phyloP scores from a whole-genome alignment of 2,888 invertebrate genomes.

The Antheraea yamamai region DNA sequence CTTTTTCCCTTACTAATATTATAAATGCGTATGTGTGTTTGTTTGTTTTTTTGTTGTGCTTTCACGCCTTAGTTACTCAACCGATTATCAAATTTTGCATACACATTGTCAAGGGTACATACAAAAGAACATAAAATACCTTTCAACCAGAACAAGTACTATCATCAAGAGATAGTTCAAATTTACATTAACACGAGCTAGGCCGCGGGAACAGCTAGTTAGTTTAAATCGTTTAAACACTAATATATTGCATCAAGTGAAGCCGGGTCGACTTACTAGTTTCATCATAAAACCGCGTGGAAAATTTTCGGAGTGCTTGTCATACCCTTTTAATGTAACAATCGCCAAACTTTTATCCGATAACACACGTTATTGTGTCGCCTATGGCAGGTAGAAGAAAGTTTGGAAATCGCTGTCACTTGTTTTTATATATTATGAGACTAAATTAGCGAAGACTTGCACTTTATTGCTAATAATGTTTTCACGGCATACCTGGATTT shows the following conservation, averaged over 20 bases:
- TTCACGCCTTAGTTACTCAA: no score
- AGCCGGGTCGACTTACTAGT: no score
- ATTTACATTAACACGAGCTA: not conserved
- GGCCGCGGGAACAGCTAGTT: no score
- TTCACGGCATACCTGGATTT: not conserved
- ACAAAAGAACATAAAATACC: no score
- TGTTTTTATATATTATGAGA: not conserved
- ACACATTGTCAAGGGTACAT: no score
- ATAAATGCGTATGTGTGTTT: no score
- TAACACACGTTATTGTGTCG: slow-evolving; percentile 1
- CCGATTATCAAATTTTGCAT: no score
- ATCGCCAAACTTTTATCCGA: slow-evolving; percentile 5
- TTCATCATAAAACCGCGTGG: not conserved
- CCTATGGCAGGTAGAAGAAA: not conserved
- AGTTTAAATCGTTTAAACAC: no score
- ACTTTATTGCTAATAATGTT: not conserved
- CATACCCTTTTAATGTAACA: not conserved
- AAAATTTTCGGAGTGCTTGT: slow-evolving; percentile 7
- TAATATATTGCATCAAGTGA: not conserved
- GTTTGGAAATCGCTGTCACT: slow-evolving; percentile 10
- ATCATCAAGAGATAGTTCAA: not conserved
- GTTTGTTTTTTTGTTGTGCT: no score
- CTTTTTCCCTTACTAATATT: no score
- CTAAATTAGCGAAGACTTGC: not conserved
- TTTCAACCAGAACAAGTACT: no score